A percentile compares a stretch with the other conserved stretches of the same genome.
Evolutionary conservation across 2,797 vertebrate genomes (phyloP).

Genomic region (Lepus oiostolus): DNA sequence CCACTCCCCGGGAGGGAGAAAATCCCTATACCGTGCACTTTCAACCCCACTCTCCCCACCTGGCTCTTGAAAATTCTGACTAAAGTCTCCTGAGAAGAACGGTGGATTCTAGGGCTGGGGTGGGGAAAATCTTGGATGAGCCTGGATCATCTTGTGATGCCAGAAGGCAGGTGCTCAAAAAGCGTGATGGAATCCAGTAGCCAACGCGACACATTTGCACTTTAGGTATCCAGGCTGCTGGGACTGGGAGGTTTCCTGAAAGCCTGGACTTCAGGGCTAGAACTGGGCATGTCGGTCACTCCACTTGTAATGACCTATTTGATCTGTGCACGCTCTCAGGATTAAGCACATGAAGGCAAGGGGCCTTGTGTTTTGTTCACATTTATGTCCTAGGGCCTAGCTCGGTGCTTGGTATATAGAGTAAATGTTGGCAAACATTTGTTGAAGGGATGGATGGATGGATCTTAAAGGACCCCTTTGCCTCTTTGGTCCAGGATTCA

Average conservation of each 20-base stretch:
- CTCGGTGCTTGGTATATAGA: background rate
- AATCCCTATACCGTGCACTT: background rate
- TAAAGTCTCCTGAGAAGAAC: background rate
- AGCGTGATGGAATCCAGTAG: accelerated
- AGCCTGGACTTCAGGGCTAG: background rate
- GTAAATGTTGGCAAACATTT: background rate
- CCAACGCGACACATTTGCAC: too few relatives aligned
- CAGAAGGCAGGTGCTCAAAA: background rate
- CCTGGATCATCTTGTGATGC: background rate
- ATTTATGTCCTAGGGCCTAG: background rate
- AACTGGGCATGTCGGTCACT: too few relatives aligned
- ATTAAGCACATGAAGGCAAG: background rate
- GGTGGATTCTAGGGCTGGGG: background rate
- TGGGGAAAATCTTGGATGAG: background rate
- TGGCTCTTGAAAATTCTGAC: background rate
- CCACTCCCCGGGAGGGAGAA: background rate
- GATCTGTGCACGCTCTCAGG: background rate
- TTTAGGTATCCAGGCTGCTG: background rate
- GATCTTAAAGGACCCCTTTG: background rate
- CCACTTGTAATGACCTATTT: background rate
- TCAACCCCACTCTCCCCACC: background rate
- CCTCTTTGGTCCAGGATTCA: background rate
- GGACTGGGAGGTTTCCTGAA: background rate
- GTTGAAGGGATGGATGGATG: background rate
- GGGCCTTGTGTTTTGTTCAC: background rate